A percentile compares a stretch with the other conserved stretches of the same genome.
Conservation (phyloP, 2,797 vertebrate species). For the Coccyzus lansbergi region DNA sequence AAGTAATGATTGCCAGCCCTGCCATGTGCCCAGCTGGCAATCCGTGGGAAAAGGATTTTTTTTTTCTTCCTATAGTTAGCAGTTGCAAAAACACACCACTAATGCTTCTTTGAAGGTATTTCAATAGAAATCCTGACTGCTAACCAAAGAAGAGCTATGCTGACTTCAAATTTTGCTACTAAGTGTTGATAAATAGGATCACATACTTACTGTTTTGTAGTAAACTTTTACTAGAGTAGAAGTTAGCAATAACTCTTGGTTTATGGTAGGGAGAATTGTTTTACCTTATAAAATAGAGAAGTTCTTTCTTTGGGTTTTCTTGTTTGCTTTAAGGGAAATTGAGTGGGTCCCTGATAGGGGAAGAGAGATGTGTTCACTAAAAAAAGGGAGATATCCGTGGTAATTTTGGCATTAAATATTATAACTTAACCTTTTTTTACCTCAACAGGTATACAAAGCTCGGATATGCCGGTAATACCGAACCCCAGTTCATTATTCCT, state of each 20-base stretch:
- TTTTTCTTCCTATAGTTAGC: neutral
- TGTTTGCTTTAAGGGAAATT: neutral
- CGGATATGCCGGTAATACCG: constrained; percentile 97
- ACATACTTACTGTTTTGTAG: neutral
- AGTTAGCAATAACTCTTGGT: neutral
- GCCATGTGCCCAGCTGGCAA: neutral
- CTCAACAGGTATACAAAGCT: constrained; percentile 93
- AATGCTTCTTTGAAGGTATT: neutral
- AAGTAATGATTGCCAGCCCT: neutral
- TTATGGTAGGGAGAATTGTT: neutral
- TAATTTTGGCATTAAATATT: neutral
- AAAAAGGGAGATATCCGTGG: neutral
- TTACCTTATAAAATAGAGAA: neutral
- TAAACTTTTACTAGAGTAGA: neutral
- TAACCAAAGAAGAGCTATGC: neutral
- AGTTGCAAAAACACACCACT: neutral
- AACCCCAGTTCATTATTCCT: constrained; percentile 98
- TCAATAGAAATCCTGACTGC: neutral
- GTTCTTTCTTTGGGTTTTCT: neutral
- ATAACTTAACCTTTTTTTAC: neutral
- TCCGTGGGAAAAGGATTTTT: neutral
- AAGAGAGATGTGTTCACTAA: neutral
- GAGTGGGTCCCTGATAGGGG: neutral
- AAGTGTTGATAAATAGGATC: neutral
- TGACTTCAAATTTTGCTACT: neutral